phyloP scores from a whole-genome alignment of 2,888 invertebrate species.

The Trypoxylon attenuatum region DNA sequence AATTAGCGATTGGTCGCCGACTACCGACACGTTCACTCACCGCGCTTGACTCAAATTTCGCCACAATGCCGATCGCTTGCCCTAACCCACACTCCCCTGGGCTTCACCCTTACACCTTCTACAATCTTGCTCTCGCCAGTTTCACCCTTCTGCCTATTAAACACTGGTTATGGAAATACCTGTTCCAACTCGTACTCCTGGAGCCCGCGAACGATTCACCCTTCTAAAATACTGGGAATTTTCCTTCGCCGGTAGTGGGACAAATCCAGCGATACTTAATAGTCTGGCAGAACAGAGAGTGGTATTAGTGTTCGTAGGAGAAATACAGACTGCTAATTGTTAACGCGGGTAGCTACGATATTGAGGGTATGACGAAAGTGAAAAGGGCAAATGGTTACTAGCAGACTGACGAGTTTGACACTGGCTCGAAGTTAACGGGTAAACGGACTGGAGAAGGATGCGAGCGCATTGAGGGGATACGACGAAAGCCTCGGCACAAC shows the following conservation, averaged over 20 bases:
- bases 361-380: conserved; percentile 32
- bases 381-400: conserved; percentile 32
- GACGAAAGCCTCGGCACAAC: conserved; percentile 56
- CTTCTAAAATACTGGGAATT: too few relatives aligned
- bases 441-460: not conserved
- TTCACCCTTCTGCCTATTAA: not conserved
- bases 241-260: too few relatives aligned
- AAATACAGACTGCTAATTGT: too few relatives aligned
- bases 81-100: conserved; percentile 5
- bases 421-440: not conserved
- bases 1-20: too few relatives aligned
- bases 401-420: conserved; percentile 24
- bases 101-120: not conserved
- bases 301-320: too few relatives aligned
- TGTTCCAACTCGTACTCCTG: too few relatives aligned
- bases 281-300: too few relatives aligned
- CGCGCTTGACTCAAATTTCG: conserved; percentile 34
- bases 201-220: too few relatives aligned
- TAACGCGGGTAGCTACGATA: conserved; percentile 2
- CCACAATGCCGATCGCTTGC: conserved; percentile 37
- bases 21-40: conserved; percentile 41
- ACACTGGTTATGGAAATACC: too few relatives aligned
- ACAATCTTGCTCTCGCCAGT: not conserved
- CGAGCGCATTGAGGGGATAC: conserved; percentile 40
- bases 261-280: too few relatives aligned